phyloP scores from a whole-genome alignment of 2,888 invertebrate species.

The Polydrusus tereticollis region DNA sequence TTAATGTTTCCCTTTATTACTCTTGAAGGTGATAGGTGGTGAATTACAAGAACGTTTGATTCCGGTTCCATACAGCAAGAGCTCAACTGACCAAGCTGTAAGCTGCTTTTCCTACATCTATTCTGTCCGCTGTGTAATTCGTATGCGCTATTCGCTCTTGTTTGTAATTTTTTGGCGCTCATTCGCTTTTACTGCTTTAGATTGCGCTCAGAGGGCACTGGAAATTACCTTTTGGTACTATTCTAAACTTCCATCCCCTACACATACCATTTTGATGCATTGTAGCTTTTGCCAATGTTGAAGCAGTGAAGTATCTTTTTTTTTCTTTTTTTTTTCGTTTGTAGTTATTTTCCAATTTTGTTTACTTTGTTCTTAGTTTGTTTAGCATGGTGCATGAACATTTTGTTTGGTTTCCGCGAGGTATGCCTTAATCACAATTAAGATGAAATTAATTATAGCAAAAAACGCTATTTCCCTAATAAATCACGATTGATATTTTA shows the following conservation, averaged over 20 bases:
- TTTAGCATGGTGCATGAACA: conserved; percentile 64
- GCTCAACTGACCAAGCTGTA: conserved; percentile 99
- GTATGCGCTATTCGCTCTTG: conserved; percentile 67
- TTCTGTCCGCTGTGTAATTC: conserved; percentile 69
- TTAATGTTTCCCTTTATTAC: conserved; percentile 89
- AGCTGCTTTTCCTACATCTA: conserved; percentile 79
- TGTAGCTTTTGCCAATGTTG: conserved; percentile 52
- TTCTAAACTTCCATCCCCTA: conserved; percentile 18
- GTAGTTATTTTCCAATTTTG: conserved; percentile 52
- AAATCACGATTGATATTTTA: not conserved
- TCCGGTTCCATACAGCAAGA: conserved; percentile 99
- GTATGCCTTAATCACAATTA: not conserved
- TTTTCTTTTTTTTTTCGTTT: conserved; percentile 43
- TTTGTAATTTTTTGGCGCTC: conserved; percentile 63
- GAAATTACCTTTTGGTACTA: conserved; percentile 11
- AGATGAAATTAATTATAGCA: not conserved
- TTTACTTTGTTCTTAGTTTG: conserved; percentile 54
- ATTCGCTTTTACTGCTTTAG: conserved; percentile 62
- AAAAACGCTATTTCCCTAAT: not conserved
- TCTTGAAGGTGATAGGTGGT: conserved; percentile 99
- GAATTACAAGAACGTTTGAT: conserved; percentile 99
- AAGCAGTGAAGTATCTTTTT: conserved; percentile 58
- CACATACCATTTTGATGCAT: conserved; percentile 4
- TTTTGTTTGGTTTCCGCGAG: conserved; percentile 55
- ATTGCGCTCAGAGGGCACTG: conserved; percentile 53